These are phyloP conservation scores for Ceyx cyanopectus DNA, from an alignment of 2,113 vertebrate genomes.

Conservation along the genomic window DNA sequence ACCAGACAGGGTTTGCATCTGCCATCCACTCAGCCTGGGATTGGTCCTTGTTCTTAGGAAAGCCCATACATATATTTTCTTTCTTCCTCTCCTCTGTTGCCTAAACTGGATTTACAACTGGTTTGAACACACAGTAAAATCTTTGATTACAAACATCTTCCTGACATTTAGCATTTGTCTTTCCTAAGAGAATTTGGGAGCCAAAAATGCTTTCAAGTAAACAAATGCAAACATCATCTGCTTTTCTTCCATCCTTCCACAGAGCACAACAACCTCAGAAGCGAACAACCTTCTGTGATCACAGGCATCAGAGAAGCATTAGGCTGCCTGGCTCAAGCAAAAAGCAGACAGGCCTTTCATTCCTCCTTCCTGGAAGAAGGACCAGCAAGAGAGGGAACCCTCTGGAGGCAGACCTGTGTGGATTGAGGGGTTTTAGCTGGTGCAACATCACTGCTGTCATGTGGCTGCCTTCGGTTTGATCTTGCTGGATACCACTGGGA, in stretches of 20 bases:
- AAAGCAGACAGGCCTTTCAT: background rate
- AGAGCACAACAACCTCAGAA: background rate
- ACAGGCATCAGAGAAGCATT: background rate
- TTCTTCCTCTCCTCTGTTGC: background rate
- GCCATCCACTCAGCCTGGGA: background rate
- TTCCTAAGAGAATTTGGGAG: background rate
- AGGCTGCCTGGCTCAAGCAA: background rate
- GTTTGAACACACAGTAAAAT: background rate
- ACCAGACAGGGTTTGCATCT: background rate
- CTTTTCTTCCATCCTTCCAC: background rate
- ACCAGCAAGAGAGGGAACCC: background rate
- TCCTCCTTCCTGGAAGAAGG: background rate
- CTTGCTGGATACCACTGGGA: background rate
- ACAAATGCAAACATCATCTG: background rate
- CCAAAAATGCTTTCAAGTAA: background rate
- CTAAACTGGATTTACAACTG: background rate
- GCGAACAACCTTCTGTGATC: accelerated
- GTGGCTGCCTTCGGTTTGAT: accelerated
- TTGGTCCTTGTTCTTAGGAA: background rate
- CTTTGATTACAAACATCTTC: background rate
- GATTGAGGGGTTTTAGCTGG: background rate
- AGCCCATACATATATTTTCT: background rate
- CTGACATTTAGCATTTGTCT: background rate
- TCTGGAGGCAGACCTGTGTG: background rate
- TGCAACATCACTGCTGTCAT: accelerated